A percentile compares a stretch with the other conserved stretches of the same genome.
Conservation (phyloP, 1,140 invertebrate genomes). For the Neodiprion virginianus region DNA sequence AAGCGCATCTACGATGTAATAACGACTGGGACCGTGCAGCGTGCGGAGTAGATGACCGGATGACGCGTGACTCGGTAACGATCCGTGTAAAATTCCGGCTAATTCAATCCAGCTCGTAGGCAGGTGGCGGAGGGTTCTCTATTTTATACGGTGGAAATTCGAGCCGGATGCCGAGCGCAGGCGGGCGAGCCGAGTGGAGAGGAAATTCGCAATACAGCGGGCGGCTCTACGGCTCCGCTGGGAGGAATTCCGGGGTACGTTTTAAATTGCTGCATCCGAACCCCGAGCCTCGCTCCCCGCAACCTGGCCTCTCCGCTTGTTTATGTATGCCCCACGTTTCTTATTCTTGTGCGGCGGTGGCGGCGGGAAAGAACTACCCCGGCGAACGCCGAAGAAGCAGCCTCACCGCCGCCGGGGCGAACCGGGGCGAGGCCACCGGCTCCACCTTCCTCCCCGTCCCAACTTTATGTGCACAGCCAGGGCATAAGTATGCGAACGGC, state of each 20-base stretch:
- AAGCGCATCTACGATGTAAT: too few relatives aligned
- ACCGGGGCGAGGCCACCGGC: conserved; percentile 6
- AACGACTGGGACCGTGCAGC: too few relatives aligned
- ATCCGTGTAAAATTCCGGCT: too few relatives aligned
- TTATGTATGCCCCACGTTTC: conserved; percentile 63
- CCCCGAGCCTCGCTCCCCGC: conserved; percentile 18
- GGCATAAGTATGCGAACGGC: conserved; percentile 58
- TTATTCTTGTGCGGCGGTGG: conserved; percentile 60
- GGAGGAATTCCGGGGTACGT: conserved; percentile 65
- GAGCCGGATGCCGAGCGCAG: conserved; percentile 11
- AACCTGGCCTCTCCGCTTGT: conserved; percentile 43
- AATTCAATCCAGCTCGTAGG: too few relatives aligned
- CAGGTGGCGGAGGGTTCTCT: too few relatives aligned
- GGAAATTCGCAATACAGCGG: conserved; percentile 62
- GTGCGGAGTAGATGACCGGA: too few relatives aligned
- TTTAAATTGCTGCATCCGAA: conserved; percentile 64
- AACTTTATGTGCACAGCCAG: conserved; percentile 58
- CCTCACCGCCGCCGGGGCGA: neutral
- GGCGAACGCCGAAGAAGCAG: conserved; percentile 21
- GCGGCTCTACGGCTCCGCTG: conserved; percentile 60
- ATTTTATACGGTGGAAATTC: neutral
- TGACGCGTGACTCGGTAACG: too few relatives aligned
- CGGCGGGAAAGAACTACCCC: conserved; percentile 34
- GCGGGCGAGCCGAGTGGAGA: conserved; percentile 31
- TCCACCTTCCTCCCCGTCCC: conserved; percentile 25